Base-by-base conservation (phyloP, 2,113 vertebrate genomes). In the Nibea coibor region DNA sequence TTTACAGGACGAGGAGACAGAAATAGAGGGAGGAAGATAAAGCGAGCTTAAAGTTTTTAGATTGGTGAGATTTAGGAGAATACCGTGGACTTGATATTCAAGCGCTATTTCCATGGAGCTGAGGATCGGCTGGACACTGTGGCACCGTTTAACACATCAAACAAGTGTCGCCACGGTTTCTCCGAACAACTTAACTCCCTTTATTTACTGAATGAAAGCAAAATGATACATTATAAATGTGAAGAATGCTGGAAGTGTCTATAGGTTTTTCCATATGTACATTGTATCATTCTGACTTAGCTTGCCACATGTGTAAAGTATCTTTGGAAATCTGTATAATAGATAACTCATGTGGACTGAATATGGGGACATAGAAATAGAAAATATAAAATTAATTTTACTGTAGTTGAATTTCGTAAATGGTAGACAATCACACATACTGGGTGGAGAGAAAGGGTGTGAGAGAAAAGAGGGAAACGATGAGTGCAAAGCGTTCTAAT, bases 401-500 rank as follows among this genome's bases (percentile, higher is more conserved):
- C 10, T 57, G 16, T 19, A 5, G 51, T 20, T 57, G 1, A 71
- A 50, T 19, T 42, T 47, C 15, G 58, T 8, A 58, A 81, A 77
- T 15, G 10, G 19, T 50, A 56, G 22, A 82, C 69, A 51, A 74
- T 15, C 45, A 31, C 50, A 64, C 26, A 54, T 5, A 15, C 20
- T 26, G 43, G 47, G 72, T 76, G 16, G 4, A 47, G 45, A 59
- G 45, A 53, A 63, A 82, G 14, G 10, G 24, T 0, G 22, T 39
- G 43, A 45, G 43, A 69, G 81, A 61, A 64, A 71, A 43, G 69
- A 81, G 47, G 45, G 61, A 26, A 89, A 68, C 72, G 74, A 76
- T 59, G 77, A 89, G 87, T 61, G 86, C 81, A 80, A 87, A 72
- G 83, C 43, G 57, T 88, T 90, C 81, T 94, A 93, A 94, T 94